These are phyloP conservation scores for Troides helena DNA, from an alignment of 2,888 invertebrate species.

Conservation along the genomic window DNA sequence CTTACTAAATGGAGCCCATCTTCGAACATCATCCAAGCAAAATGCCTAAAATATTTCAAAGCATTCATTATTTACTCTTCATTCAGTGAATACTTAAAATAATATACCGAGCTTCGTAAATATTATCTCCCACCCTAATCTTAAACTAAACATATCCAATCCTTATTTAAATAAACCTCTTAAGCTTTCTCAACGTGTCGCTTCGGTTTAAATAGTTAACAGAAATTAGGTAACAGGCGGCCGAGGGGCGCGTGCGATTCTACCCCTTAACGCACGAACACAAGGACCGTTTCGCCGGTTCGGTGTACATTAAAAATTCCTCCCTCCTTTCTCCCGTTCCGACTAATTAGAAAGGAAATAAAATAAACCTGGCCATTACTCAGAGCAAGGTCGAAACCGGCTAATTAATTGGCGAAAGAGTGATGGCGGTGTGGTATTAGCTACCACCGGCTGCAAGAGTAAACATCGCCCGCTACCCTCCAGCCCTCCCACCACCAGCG, in stretches of 20 bases:
- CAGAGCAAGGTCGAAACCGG: slow-evolving; percentile 53
- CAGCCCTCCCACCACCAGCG: too few relatives aligned
- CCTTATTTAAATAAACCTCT: slow-evolving; percentile 29
- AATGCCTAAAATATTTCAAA: neutral
- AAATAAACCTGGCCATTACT: slow-evolving; percentile 57
- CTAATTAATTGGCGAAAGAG: slow-evolving; percentile 60
- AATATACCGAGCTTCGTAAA: slow-evolving; percentile 6
- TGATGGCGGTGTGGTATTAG: slow-evolving; percentile 37
- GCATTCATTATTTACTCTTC: neutral
- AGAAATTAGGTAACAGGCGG: slow-evolving; percentile 24
- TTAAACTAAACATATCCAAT: slow-evolving; percentile 24
- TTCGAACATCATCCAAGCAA: neutral
- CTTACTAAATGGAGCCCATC: too few relatives aligned
- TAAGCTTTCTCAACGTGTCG: slow-evolving; percentile 26
- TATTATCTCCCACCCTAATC: slow-evolving; percentile 18
- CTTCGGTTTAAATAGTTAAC: slow-evolving; percentile 27
- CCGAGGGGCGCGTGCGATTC: neutral
- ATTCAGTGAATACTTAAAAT: neutral
- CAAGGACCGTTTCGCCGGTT: slow-evolving; percentile 25
- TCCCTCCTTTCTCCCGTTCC: slow-evolving; percentile 40
- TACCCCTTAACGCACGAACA: slow-evolving; percentile 32
- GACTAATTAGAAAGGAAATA: slow-evolving; percentile 61
- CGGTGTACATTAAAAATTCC: slow-evolving; percentile 34
- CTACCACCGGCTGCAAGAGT: slow-evolving; percentile 14
- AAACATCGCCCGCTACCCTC: slow-evolving; percentile 17